Evolutionary conservation across 1,140 invertebrate genomes (phyloP).

Genomic region (Bombus breviceps): DNA sequence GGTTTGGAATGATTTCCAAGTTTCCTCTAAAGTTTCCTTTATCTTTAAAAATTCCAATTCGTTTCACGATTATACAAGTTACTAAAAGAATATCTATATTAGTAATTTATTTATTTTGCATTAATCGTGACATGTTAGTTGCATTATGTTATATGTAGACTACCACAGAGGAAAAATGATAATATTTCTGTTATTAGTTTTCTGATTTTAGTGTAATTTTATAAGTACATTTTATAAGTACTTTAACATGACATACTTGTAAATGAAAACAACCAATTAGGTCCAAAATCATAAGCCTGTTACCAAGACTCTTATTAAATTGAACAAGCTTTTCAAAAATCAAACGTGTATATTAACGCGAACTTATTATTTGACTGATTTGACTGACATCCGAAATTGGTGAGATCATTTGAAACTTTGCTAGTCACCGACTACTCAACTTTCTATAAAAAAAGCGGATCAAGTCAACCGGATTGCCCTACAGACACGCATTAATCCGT

Average conservation of each 20-base stretch:
- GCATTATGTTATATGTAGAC: neutral
- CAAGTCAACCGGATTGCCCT: neutral
- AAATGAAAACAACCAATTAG: no score
- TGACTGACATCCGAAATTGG: neutral
- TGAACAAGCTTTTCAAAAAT: neutral
- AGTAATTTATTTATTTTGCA: no score
- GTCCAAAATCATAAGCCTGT: no score
- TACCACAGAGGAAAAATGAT: neutral
- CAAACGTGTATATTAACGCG: neutral
- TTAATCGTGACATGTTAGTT: neutral
- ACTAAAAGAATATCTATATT: neutral
- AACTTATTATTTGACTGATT: neutral
- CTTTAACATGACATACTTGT: no score
- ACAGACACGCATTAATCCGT: neutral
- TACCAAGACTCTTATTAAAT: no score
- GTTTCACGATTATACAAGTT: neutral
- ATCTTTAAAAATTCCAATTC: neutral
- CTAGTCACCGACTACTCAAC: conserved; percentile 22
- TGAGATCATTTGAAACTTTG: neutral
- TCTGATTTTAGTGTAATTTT: no score
- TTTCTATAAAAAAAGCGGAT: neutral
- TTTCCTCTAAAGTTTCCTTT: neutral
- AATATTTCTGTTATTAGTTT: no score
- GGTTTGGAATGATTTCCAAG: neutral
- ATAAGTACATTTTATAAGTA: no score